phyloP scores from a whole-genome alignment of 2,797 vertebrate species.

The Rhynchonycteris naso region DNA sequence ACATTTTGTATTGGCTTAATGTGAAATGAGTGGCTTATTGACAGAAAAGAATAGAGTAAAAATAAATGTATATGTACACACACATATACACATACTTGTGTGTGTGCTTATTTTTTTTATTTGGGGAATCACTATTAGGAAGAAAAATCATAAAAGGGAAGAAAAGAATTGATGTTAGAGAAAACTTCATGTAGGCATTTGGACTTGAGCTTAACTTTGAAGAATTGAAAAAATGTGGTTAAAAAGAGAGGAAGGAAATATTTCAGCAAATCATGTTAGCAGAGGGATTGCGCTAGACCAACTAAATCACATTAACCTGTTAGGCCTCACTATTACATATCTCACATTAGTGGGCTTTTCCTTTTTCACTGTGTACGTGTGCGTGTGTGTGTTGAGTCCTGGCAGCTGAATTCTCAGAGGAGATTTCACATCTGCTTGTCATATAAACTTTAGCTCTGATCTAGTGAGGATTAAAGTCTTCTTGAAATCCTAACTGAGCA shows the following conservation, averaged over 20 bases:
- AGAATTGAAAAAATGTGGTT: not conserved
- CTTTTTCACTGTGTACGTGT: not conserved
- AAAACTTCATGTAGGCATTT: not conserved
- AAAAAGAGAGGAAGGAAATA: not conserved
- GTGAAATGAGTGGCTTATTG: not conserved
- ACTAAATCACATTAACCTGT: not conserved
- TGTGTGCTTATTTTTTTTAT: not conserved
- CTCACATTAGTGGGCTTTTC: not conserved
- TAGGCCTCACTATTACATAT: not conserved
- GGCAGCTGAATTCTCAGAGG: not conserved
- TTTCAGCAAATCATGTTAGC: not conserved
- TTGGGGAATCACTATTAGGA: not conserved
- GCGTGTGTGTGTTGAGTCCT: not conserved
- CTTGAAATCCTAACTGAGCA: not conserved
- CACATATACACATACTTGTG: not conserved
- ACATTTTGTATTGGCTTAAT: not conserved
- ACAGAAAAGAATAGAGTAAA: not conserved
- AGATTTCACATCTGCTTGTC: constrained; percentile 51
- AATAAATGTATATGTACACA: not conserved
- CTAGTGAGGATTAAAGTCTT: constrained; percentile 44
- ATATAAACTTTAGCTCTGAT: constrained; percentile 28
- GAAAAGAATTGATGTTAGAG: not conserved
- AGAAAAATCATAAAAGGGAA: not conserved
- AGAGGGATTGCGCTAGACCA: not conserved
- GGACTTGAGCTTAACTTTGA: not conserved